Conservation (phyloP, 2,888 invertebrate species). For the Elysia crispata region DNA sequence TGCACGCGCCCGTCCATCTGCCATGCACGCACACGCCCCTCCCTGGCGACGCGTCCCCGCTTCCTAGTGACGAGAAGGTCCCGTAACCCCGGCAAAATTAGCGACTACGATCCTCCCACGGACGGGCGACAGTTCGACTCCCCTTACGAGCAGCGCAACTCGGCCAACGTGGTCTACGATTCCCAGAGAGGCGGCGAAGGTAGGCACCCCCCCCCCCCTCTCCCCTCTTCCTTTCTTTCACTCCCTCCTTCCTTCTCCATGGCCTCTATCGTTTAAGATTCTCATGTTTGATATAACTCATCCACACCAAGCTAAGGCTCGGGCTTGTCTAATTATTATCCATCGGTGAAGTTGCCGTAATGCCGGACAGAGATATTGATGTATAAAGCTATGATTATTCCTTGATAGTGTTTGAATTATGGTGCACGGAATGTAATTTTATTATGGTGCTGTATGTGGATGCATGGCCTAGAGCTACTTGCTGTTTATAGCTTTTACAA, state of each 20-base stretch:
- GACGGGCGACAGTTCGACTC: slow-evolving; percentile 54
- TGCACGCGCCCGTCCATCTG: too few species aligned
- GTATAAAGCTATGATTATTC: too few species aligned
- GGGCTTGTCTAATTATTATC: too few species aligned
- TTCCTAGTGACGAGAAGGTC: slow-evolving; percentile 33
- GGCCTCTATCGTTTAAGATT: not conserved
- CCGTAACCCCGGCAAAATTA: slow-evolving; percentile 62
- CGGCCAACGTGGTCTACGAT: slow-evolving; percentile 64
- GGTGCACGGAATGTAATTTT: too few species aligned
- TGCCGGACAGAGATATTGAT: too few species aligned
- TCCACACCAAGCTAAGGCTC: too few species aligned
- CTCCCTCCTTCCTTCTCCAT: not conserved
- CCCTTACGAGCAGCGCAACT: slow-evolving; percentile 59
- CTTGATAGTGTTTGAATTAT: too few species aligned
- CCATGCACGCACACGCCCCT: not conserved
- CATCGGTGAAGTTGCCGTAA: too few species aligned
- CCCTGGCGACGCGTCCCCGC: not conserved
- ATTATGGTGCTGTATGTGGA: too few species aligned
- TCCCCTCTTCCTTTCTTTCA: not conserved
- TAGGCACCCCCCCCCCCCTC: slow-evolving; percentile 49
- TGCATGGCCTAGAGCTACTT: too few species aligned
- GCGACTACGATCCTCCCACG: slow-evolving; percentile 62
- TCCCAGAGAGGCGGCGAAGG: slow-evolving; percentile 66
- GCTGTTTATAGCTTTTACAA: too few species aligned
- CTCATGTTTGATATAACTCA: too few species aligned